phyloP scores from a whole-genome alignment of 2,888 invertebrate species.

The Apodemia mormo region DNA sequence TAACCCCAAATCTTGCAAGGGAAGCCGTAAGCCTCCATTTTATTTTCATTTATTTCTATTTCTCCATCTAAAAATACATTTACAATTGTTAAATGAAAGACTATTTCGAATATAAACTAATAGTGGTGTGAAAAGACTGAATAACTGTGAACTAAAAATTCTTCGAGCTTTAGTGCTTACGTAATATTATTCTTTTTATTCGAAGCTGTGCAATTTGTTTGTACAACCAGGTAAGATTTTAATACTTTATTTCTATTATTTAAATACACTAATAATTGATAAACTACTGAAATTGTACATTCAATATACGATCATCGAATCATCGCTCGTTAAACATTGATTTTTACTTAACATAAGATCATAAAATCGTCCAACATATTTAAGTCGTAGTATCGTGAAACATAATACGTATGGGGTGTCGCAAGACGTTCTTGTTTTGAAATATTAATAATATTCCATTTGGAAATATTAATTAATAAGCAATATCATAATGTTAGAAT shows the following conservation, averaged over 20 bases:
- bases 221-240: conserved; percentile 43
- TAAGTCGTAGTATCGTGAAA: neutral
- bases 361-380: neutral
- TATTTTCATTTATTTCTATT: conserved; percentile 58
- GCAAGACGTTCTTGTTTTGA: too few species aligned
- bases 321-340: conserved; percentile 38
- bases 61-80: conserved; percentile 43
- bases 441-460: too few species aligned
- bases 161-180: conserved; percentile 42
- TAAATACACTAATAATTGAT: neutral
- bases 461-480: too few species aligned
- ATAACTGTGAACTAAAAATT: conserved; percentile 21
- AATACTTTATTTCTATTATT: conserved; percentile 14
- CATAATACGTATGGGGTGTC: too few species aligned
- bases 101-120: conserved; percentile 25
- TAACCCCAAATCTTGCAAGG: conserved; percentile 57
- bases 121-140: conserved; percentile 36
- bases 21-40: conserved; percentile 62
- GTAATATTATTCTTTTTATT: conserved; percentile 48
- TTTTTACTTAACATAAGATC: conserved; percentile 40
- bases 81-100: conserved; percentile 27
- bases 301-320: neutral
- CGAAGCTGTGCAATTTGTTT: conserved; percentile 38
- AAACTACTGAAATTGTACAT: neutral
- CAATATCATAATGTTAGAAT: too few species aligned